Conservation (phyloP, 1,140 invertebrate genomes). For the Neodiprion fabricii region DNA sequence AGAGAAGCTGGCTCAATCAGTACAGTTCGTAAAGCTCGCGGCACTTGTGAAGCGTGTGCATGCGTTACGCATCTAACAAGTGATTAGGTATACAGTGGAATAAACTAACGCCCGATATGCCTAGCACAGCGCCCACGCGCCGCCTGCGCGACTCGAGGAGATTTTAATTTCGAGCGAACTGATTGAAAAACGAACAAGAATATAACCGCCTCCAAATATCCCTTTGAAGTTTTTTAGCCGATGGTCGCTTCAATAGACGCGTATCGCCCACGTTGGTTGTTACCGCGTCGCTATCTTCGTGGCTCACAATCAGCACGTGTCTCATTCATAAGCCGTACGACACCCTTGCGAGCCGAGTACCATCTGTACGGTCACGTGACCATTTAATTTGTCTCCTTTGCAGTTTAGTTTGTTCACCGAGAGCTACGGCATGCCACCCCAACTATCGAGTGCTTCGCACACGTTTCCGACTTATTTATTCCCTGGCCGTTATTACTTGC, state of each 20-base stretch:
- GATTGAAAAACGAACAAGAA: background rate
- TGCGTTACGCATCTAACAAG: too few relatives aligned
- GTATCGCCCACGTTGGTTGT: background rate
- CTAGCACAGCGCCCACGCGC: too few relatives aligned
- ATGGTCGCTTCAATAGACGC: background rate
- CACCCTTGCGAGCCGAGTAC: background rate
- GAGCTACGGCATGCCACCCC: too few relatives aligned
- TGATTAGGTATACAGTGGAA: too few relatives aligned
- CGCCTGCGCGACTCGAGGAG: background rate
- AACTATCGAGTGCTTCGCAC: too few relatives aligned
- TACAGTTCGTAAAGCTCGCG: too few relatives aligned
- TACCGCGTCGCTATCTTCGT: background rate
- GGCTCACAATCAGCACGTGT: background rate
- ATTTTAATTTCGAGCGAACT: constrained; percentile 2
- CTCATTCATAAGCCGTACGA: background rate
- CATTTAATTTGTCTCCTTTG: background rate
- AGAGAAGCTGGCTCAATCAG: too few relatives aligned
- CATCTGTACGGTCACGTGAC: background rate
- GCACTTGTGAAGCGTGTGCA: too few relatives aligned
- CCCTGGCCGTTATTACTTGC: too few relatives aligned
- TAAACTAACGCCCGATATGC: too few relatives aligned
- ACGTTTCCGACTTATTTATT: too few relatives aligned
- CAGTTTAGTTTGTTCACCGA: background rate
- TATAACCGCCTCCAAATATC: background rate
- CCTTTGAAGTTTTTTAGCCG: background rate